Percentiles rank a stretch among this genome's conserved stretches.
phyloP scores from a whole-genome alignment of 2,113 vertebrate genomes.

The Onychostruthus taczanowskii region DNA sequence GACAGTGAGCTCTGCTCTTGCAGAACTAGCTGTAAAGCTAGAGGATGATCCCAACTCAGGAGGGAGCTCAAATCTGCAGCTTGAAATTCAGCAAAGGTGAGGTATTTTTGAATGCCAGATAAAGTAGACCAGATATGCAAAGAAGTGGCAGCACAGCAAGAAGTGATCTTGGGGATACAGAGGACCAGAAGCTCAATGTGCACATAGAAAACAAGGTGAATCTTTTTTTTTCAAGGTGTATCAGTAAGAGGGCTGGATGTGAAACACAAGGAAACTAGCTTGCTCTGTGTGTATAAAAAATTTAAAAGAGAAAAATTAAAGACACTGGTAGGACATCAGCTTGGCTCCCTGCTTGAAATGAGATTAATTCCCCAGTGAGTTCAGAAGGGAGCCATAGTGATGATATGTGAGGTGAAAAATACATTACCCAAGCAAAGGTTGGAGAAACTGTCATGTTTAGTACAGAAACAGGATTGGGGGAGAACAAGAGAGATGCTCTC shows the following conservation, averaged over 20 bases:
- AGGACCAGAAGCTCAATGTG: not conserved
- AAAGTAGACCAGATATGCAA: not conserved
- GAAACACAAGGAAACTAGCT: not conserved
- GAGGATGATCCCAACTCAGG: not conserved
- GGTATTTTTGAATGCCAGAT: not conserved
- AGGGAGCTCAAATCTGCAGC: not conserved
- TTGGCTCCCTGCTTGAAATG: not conserved
- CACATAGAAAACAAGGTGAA: not conserved
- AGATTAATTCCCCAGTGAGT: not conserved
- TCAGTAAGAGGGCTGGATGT: not conserved
- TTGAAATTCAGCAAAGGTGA: not conserved
- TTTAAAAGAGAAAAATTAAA: not conserved
- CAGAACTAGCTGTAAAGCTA: not conserved
- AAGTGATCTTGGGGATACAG: not conserved
- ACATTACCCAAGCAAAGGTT: not conserved
- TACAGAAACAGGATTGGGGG: not conserved
- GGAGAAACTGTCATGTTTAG: not conserved
- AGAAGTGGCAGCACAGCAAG: not conserved
- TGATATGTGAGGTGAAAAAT: not conserved
- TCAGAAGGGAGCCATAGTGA: not conserved
- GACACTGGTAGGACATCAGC: not conserved
- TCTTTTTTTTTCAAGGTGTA: not conserved
- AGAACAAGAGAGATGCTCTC: not conserved
- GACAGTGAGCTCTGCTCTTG: not conserved
- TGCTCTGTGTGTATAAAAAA: not conserved